Conservation (phyloP, 2,797 vertebrate species). For the Gastrophryne carolinensis region DNA sequence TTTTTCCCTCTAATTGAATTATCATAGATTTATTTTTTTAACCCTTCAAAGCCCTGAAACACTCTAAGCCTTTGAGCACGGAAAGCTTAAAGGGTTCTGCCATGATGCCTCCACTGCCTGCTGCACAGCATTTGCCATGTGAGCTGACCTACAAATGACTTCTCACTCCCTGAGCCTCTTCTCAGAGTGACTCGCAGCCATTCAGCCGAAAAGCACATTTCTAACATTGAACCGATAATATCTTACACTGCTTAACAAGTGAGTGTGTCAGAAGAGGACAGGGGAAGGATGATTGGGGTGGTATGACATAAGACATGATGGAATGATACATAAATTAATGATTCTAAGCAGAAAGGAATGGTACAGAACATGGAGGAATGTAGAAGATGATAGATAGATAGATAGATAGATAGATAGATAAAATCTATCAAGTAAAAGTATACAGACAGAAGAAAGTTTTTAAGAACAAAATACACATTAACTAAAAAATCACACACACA, state of each 20-base stretch:
- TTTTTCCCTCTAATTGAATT: not conserved
- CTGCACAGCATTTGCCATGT: conserved; percentile 31
- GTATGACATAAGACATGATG: not conserved
- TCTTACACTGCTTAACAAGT: not conserved
- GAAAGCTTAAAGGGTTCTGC: conserved; percentile 48
- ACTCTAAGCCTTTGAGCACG: not conserved
- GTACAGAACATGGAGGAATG: too few relatives aligned
- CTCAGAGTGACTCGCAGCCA: conserved; percentile 56
- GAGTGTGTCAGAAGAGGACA: not conserved
- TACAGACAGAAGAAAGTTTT: not conserved
- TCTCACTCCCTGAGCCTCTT: conserved; percentile 64
- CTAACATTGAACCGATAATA: conserved; percentile 28
- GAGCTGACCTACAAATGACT: conserved; percentile 70
- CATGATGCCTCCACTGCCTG: conserved; percentile 55
- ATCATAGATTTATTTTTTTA: not conserved
- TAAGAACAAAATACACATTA: too few relatives aligned
- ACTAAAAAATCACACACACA: too few relatives aligned
- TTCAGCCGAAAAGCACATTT: conserved; percentile 51
- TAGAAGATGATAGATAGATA: too few relatives aligned
- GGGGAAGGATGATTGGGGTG: not conserved
- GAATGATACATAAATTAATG: too few relatives aligned
- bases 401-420: too few relatives aligned
- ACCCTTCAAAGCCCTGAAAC: not conserved
- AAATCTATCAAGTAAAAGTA: not conserved
- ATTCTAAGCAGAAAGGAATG: too few relatives aligned